Evolutionary conservation across 2,113 vertebrate genomes (phyloP), one percentile per base, ranked within the genome.

Genomic region (Cololabis saira): DNA sequence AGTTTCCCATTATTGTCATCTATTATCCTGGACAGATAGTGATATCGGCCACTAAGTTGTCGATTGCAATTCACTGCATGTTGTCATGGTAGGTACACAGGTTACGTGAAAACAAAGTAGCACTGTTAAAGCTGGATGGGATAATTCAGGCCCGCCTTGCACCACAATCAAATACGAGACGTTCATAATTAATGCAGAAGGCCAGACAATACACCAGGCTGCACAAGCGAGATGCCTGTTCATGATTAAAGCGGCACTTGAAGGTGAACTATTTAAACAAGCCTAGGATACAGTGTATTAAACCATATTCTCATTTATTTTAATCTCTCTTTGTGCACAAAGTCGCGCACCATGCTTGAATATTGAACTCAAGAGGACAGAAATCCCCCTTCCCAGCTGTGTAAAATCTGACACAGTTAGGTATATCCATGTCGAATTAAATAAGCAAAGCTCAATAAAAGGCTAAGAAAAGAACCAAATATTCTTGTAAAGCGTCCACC

Each of bases 1-100:
- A 90, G 81, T 87, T 91, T 87, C 73, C 90, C 88, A 87, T 91
- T 89, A 91, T 89, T 89, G 85, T 91, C 90, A 89, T 90, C 87
- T 86, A 87, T 91, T 89, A 89, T 88, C 81, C 63, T 1, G 61
- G 88, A 89, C 90, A 82, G 85, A 84, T 87, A 77, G 85, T 58
- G 72, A 88, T 86, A 82, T 52, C 15, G 76, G 75, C 61, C 74
- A 67, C 69, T 30, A 55, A 84, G 66, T 74, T 68, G 65, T 90
- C 73, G 75, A 89, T 87, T 83, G 85, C 74, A 51, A 79, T 83
- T 71, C 67, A 4, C 83, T 64, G 75, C 62, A 30, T 17, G 13
- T 74, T 47, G 78, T 47, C 15, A 72, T 70, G 77, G 79, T 61
- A 70, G 77, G 61, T 50, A 55, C 69, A 67, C 67, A 75, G 79